Base-by-base conservation (phyloP, 2,888 invertebrate species). In the Aleiodes testaceus region DNA sequence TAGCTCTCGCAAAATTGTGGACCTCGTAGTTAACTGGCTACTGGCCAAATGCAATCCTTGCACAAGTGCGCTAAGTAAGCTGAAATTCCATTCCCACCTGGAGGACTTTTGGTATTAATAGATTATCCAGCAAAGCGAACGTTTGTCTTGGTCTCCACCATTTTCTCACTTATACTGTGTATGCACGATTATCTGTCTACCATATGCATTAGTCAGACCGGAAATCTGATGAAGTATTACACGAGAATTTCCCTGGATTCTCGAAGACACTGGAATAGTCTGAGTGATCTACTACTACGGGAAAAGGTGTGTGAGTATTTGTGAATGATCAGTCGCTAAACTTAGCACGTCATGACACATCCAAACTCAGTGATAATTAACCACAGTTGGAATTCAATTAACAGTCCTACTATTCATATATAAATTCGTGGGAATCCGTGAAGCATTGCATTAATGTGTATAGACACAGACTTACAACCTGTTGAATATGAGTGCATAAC, bases 1-100 rank as follows among this genome's bases (percentile, higher is more conserved):
- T 68, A 42, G 30, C 47, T 20, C 72, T 55, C 66, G 76, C 72
- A 78, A 79, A 78, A 80, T 79, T 77, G 78, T 76, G 78, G 79
- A 79, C 78, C 82, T 81, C 81, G 82, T 83, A 80, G 79, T 73
- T 74, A 71, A 72, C 76, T 84, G 84, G 84, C 82, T 36, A 26
- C 3, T 44, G 66, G 82, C 84, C 84, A 84, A 79, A 78, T 80
- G 77, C 80, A 83, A 84, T 84, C 82, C 76, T 75, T 79, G 82
- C 82, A 74, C 76, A 76, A 76, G 72, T 72, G 74, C 70, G 77
- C 78, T 76, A 75, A 79, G 76, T 79, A 73, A 67, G 74, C 75
- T 77, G 76, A 79, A 66, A 80, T 82, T 80, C 80, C 79, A 78
- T 80, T 77, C 77, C 77, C 78, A 83, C 81, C 80, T 80, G 80